Evolutionary conservation across 2,113 vertebrate genomes (phyloP).

Genomic region (Peromyscus maniculatus): DNA sequence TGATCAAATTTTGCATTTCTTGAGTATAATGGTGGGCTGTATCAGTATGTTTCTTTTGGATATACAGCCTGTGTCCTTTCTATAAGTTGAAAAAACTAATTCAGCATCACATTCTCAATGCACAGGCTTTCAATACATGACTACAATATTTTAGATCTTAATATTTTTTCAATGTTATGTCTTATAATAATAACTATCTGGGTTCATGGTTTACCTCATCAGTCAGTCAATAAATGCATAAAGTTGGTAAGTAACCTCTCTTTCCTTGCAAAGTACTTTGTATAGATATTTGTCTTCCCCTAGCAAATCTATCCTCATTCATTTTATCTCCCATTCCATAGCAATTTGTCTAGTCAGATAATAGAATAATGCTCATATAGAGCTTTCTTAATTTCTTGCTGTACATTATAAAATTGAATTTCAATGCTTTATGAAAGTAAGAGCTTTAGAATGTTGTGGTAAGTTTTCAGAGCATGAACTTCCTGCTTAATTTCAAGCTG

Average conservation of each 20-base stretch:
- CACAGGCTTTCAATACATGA: neutral
- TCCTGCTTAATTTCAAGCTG: constrained; percentile 24
- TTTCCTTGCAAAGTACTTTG: neutral
- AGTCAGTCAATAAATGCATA: neutral
- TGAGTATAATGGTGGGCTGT: neutral
- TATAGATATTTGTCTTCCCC: neutral
- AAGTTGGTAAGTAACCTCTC: neutral
- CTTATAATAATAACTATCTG: neutral
- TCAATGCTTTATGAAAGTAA: neutral
- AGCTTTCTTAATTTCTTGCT: neutral
- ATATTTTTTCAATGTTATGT: neutral
- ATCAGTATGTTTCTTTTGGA: neutral
- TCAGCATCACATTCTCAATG: neutral
- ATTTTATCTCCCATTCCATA: neutral
- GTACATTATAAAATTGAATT: constrained; percentile 34
- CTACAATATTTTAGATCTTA: neutral
- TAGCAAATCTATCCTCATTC: neutral
- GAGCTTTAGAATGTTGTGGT: constrained; percentile 26
- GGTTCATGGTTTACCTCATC: neutral
- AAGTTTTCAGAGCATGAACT: constrained; percentile 51
- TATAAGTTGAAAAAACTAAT: neutral
- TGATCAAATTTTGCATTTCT: neutral
- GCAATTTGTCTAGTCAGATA: neutral
- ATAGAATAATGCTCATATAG: neutral
- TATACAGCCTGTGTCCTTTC: neutral